Evolutionary conservation across 2,797 vertebrate genomes (phyloP).

Genomic region (Chaunax sp.): DNA sequence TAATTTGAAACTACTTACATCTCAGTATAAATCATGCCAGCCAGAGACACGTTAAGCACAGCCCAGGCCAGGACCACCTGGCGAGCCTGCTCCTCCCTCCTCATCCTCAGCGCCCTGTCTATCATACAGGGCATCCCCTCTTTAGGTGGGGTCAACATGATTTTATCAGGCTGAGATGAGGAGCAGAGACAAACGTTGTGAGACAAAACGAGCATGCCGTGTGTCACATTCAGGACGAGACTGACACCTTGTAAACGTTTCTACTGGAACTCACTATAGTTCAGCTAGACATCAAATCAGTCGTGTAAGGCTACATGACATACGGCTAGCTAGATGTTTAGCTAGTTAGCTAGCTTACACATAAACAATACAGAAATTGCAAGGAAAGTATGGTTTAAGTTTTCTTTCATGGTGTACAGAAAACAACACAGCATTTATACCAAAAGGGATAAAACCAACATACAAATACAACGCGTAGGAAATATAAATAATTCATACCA

Average conservation of each 20-base stretch:
- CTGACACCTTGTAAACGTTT: neutral
- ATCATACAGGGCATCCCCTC: slow-evolving; percentile 85
- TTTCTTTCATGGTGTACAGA: accelerated
- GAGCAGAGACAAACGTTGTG: neutral
- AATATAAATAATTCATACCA: slow-evolving; percentile 58
- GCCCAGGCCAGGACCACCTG: slow-evolving; percentile 94
- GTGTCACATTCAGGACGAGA: neutral
- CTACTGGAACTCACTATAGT: neutral
- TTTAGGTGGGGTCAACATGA: slow-evolving; percentile 81
- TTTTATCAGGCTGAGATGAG: slow-evolving; percentile 26
- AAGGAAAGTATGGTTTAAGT: accelerated
- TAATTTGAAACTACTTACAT: slow-evolving; percentile 81
- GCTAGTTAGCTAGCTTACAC: slow-evolving; percentile 46
- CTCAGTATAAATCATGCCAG: slow-evolving; percentile 97
- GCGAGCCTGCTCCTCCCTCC: slow-evolving; percentile 90
- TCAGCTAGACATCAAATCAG: neutral
- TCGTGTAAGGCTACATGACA: neutral
- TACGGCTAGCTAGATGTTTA: slow-evolving; percentile 27
- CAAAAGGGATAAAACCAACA: accelerated
- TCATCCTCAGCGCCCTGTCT: slow-evolving; percentile 91
- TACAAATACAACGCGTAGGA: neutral
- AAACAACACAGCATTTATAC: accelerated
- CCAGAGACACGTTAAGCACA: slow-evolving; percentile 91
- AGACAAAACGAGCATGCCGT: neutral
- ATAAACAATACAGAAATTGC: neutral